Evolutionary conservation across 2,113 vertebrate genomes (phyloP), one percentile per base, ranked within the genome.

Genomic region (Zeus faber): DNA sequence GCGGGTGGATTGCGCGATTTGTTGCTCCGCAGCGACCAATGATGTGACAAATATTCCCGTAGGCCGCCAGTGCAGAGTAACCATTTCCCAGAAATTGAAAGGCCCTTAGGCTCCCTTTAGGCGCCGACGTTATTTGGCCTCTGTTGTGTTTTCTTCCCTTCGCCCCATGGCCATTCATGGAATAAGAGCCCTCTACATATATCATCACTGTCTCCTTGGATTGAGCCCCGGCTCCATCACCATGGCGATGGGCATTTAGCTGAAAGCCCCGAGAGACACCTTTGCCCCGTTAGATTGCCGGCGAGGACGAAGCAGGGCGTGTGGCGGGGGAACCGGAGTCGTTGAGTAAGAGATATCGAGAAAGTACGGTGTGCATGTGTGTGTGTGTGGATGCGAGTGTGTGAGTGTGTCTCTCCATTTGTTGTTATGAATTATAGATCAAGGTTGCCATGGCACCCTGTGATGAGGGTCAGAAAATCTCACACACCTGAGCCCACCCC

Each of bases 51-150:
- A 79, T 75, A 68, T 77, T 57, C 59, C 67, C 9, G n/a, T 41
- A 58, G 63, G 71, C 40, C 17, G 59, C 77, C 57, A 21, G 62
- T 77, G 57, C 33, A 53, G 1, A 78, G 81, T 76, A 70, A 77
- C 78, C 76, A 77, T 87, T 85, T 84, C 72, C 78, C 29, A 49
- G 65, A 76, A 79, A 85, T 78, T 80, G 85, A 83, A 87, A 84
- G 74, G 58, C 77, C 77, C 70, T 0, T 3, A 41, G 70, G 77
- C 57, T 72, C 60, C 72, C 65, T 56, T 53, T n/a, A n/a, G 76
- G 74, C 67, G 24, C 63, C 39, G 29, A 43, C 73, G 59, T 81
- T 87, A 83, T 87, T 85, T 75, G 79, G 77, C 74, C 69, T 55
- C 52, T 70, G 67, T n/a, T n/a, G n/a, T n/a, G n/a, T n/a, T n/a